These are phyloP conservation scores for Heliconius aoede DNA, from an alignment of 2,888 invertebrate genomes.

Conservation along the genomic window DNA sequence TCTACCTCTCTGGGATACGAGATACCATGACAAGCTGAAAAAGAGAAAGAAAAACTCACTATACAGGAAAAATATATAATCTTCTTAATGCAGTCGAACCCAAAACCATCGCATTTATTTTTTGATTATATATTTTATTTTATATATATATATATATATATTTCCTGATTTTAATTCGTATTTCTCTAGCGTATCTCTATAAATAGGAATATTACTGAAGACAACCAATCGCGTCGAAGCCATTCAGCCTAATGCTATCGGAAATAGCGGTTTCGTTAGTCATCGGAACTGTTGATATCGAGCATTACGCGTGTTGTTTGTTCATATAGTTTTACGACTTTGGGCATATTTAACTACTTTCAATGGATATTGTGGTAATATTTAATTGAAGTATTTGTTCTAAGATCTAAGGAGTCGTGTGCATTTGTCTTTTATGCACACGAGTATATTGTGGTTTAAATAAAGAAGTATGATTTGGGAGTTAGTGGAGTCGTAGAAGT, in stretches of 20 bases:
- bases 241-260: slow-evolving; percentile 25
- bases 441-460: no score
- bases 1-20: no score
- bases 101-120: no score
- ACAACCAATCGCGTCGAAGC: slow-evolving; percentile 13
- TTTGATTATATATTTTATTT: no score
- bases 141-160: no score
- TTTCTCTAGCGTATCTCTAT: not conserved
- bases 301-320: slow-evolving; percentile 15
- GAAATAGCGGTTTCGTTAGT: slow-evolving; percentile 25
- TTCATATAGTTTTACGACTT: slow-evolving; percentile 24
- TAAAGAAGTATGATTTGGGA: no score
- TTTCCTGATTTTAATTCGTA: not conserved
- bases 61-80: no score
- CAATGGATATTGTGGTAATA: not conserved
- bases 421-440: no score
- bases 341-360: slow-evolving; percentile 12
- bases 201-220: slow-evolving; percentile 16
- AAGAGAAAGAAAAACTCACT: no score
- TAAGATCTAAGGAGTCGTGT: not conserved
- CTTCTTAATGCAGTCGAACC: no score
- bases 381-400: not conserved
- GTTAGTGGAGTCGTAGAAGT: no score
- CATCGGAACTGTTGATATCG: slow-evolving; percentile 23
- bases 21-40: no score